Base-by-base conservation (phyloP, 2,113 vertebrate species). In the Patagioenas fasciata region DNA sequence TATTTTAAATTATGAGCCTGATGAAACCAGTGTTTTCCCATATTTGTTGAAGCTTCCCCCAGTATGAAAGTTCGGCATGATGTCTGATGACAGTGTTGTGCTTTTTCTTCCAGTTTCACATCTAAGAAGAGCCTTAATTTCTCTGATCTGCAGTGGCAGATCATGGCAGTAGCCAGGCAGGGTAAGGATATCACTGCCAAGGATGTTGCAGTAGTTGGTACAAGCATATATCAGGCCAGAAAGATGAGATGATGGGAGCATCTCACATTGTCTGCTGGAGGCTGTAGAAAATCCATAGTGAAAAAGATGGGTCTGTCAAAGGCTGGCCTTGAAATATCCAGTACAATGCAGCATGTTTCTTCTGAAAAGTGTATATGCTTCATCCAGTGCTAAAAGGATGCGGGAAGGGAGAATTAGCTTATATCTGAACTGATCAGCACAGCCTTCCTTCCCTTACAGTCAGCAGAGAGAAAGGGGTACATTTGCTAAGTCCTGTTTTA, bases 361-460 rank as follows among this genome's bases (percentile, higher is more conserved):
- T 77, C 31, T n/a, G 20, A 34, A n/a, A 84, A 65, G 54, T 0
- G 0, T 6, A 2, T 38, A 3, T 75, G 21, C 14, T 60, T 18
- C 5, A 34, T 44, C 10, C 6, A 3, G 62, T 54, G 60, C 21
- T 89, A n/a, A 65, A 89, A 28, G 6, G 19, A 23, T 0, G 4
- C 29, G 11, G 6, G 24, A 65, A 71, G 13, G 29, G 34, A 88
- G 29, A 73, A 67, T 34, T 69, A 57, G 17, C 40, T 21, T 40
- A 12, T 32, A 32, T 60, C 15, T 69, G 66, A 88, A 15, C 28
- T 57, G 13, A 56, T 42, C 26, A 79, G 13, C 5, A 0, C 29
- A 81, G 29, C 9, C 26, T 88, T 85, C 9, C 26, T 88, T 85
- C 12, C 32, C 80, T 85, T 83, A 44, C 21, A 54, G 54, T 44